phyloP scores from a whole-genome alignment of 1,140 invertebrate species.

The Saccostrea glomerata region DNA sequence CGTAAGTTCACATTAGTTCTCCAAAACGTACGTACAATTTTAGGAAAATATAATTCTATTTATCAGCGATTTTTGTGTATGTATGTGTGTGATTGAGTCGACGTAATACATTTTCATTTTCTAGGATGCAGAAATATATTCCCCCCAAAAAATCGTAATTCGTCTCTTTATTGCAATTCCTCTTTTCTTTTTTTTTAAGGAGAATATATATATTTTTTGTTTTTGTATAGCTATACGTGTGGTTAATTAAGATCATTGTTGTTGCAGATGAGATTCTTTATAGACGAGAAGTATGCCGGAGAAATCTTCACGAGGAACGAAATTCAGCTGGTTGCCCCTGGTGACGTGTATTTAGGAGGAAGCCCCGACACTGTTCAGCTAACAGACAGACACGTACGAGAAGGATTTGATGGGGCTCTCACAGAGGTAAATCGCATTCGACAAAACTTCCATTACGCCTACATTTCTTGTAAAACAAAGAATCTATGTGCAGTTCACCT shows the following conservation, averaged over 20 bases:
- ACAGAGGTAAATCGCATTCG: conserved; percentile 58
- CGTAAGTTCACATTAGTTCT: conserved; percentile 52
- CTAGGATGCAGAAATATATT: too few relatives aligned
- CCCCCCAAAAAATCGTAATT: too few relatives aligned
- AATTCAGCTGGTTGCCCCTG: conserved; percentile 65
- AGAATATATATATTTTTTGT: not conserved
- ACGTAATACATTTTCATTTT: not conserved
- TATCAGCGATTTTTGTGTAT: too few relatives aligned
- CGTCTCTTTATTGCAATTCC: not conserved
- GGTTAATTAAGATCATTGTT: not conserved
- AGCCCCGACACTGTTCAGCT: conserved; percentile 50
- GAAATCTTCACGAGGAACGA: conserved; percentile 47
- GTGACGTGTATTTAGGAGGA: conserved; percentile 68
- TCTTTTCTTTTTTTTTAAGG: not conserved
- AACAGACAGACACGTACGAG: conserved; percentile 55
- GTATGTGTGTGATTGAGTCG: not conserved
- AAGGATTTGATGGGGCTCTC: conserved; percentile 65
- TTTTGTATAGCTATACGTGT: not conserved
- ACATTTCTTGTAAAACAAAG: not conserved
- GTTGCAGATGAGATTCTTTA: conserved; percentile 65
- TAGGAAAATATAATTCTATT: not conserved
- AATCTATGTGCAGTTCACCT: not conserved
- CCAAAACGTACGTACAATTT: too few relatives aligned
- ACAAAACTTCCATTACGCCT: too few relatives aligned
- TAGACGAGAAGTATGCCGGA: conserved; percentile 61